These are phyloP conservation scores for Drosophila conformis DNA, from an alignment of 2,888 invertebrate species.

Conservation along the genomic window DNA sequence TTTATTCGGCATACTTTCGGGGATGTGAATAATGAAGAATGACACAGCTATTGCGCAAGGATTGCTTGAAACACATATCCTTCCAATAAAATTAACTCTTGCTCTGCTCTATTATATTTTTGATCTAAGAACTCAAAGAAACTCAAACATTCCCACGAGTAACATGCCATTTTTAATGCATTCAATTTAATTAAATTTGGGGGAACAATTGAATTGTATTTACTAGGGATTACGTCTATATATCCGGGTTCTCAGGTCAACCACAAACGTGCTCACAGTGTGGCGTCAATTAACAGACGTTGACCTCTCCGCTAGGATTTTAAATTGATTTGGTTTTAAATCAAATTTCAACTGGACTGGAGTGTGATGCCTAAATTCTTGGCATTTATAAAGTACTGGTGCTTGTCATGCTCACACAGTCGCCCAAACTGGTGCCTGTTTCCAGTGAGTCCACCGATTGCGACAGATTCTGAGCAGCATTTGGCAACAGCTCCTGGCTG, in stretches of 20 bases:
- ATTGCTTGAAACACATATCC: background rate
- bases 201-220: background rate
- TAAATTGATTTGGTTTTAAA: background rate
- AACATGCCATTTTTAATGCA: no score
- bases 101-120: background rate
- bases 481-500: slow-evolving; percentile 51
- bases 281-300: background rate
- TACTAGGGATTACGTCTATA: background rate
- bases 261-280: background rate
- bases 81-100: background rate
- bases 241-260: background rate
- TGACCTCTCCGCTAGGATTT: background rate
- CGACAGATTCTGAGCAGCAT: slow-evolving; percentile 28
- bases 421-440: slow-evolving; percentile 38
- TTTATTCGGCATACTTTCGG: background rate
- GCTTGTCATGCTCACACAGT: slow-evolving; percentile 68
- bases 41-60: background rate
- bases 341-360: background rate
- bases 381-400: slow-evolving; percentile 57
- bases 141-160: background rate
- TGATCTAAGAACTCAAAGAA: background rate
- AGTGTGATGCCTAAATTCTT: slow-evolving; percentile 20
- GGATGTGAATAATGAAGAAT: background rate
- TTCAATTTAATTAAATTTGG: background rate
- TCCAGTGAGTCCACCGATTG: slow-evolving; percentile 64